These are phyloP conservation scores for Hassar affinis DNA, from an alignment of 2,113 vertebrate species.

Conservation along the genomic window DNA sequence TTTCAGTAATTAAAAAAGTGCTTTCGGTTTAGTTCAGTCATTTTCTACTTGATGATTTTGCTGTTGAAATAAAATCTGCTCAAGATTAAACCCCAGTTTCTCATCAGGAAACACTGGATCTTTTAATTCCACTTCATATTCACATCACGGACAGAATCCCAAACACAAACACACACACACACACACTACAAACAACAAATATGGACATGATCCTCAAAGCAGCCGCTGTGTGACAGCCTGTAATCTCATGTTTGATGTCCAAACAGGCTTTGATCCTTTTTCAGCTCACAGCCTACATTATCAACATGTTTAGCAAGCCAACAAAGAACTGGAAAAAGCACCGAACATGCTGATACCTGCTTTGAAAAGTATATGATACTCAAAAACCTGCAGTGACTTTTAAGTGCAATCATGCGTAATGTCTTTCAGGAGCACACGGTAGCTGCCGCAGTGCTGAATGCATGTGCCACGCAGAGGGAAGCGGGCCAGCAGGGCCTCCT, in stretches of 20 bases:
- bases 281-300: background rate
- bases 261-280: conserved; percentile 15
- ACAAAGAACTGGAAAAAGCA: background rate
- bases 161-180: background rate
- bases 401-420: background rate
- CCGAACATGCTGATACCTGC: background rate
- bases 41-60: background rate
- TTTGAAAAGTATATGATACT: background rate
- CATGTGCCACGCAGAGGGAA: conserved; percentile 19
- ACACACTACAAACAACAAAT: background rate
- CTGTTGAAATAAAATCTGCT: background rate
- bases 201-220: conserved; percentile 8
- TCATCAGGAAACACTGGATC: background rate
- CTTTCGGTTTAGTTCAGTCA: background rate
- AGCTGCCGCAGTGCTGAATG: conserved; percentile 25
- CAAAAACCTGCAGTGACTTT: background rate
- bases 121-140: background rate
- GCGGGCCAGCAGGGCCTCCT: conserved; percentile 19
- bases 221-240: background rate
- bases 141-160: background rate
- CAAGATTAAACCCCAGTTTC: background rate
- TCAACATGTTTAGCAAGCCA: background rate
- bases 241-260: conserved; percentile 30
- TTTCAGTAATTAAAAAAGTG: background rate
- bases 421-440: conserved; percentile 2